A percentile compares a stretch with the other conserved stretches of the same genome.
phyloP scores from a whole-genome alignment of 2,888 invertebrate genomes.

The Fragum whitleyi region DNA sequence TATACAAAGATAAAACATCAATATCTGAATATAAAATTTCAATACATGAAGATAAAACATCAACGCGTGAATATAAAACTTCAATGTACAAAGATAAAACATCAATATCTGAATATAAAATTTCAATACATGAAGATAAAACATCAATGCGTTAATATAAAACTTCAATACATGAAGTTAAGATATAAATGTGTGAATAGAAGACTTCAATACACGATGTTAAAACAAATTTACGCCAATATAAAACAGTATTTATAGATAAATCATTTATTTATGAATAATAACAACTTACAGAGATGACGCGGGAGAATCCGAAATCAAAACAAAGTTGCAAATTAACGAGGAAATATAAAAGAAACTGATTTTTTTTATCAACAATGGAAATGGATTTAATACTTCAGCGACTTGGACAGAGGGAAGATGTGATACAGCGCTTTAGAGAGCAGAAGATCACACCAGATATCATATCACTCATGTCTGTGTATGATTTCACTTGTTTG shows the following conservation, averaged over 20 bases:
- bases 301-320: not conserved
- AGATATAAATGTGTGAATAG: too few species aligned
- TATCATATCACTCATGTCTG: slow-evolving; percentile 14
- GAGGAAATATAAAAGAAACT: too few species aligned
- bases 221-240: not conserved
- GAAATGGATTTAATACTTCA: slow-evolving; percentile 11
- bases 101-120: too few species aligned
- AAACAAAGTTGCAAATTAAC: slow-evolving; percentile 3
- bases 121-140: too few species aligned
- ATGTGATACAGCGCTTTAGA: slow-evolving; percentile 17
- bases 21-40: too few species aligned
- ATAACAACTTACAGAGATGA: too few species aligned
- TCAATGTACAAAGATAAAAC: too few species aligned
- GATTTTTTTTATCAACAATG: not conserved
- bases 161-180: too few species aligned
- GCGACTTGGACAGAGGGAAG: slow-evolving; percentile 14
- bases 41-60: too few species aligned
- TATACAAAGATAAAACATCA: too few species aligned
- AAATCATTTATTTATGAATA: not conserved
- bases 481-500: slow-evolving; percentile 13
- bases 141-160: not conserved
- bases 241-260: not conserved
- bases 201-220: too few species aligned
- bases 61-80: too few species aligned
- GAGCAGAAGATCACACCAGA: slow-evolving; percentile 20